Evolutionary conservation across 2,888 invertebrate species (phyloP).

Genomic region (Drosophila seclusa): DNA sequence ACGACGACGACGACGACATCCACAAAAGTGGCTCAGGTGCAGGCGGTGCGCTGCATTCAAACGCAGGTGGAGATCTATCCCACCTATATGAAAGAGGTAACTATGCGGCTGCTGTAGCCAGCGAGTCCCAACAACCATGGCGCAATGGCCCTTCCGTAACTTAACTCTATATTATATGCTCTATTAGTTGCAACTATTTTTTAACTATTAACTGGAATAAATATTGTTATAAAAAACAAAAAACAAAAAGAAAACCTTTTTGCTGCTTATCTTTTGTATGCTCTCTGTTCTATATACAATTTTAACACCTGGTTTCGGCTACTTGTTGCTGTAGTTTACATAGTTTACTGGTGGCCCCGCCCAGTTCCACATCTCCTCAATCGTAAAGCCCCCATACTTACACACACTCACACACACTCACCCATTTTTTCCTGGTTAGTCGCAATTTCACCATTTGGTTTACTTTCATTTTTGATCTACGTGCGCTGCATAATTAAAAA

Average conservation of each 20-base stretch:
- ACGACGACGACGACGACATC: conserved; percentile 21
- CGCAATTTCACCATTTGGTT: conserved; percentile 75
- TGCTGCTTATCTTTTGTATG: conserved; percentile 31
- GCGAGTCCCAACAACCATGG: conserved; percentile 20
- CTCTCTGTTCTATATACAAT: conserved; percentile 23
- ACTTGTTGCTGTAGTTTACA: conserved; percentile 11
- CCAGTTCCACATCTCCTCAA: conserved; percentile 15
- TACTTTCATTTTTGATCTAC: conserved; percentile 76
- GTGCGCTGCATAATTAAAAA: conserved; percentile 73
- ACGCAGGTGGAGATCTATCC: conserved; percentile 84
- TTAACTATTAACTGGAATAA: conserved; percentile 73
- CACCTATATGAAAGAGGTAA: conserved; percentile 85
- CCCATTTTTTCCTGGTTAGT: conserved; percentile 34
- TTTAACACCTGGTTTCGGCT: conserved; percentile 58
- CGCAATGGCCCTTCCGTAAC: conserved; percentile 23
- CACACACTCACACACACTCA: conserved; percentile 21
- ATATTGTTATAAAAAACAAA: conserved; percentile 28
- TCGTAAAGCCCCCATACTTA: conserved; percentile 20
- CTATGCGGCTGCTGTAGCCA: conserved; percentile 81
- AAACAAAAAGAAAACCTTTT: conserved; percentile 15
- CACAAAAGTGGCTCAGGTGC: conserved; percentile 80
- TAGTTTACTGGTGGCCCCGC: conserved; percentile 21
- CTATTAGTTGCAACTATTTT: conserved; percentile 41
- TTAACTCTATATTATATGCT: conserved; percentile 24
- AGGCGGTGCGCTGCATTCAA: conserved; percentile 82